Evolutionary conservation across 1,140 invertebrate genomes (phyloP), one percentile per base, ranked within the genome.

Genomic region (Atopsyche davidsoni): DNA sequence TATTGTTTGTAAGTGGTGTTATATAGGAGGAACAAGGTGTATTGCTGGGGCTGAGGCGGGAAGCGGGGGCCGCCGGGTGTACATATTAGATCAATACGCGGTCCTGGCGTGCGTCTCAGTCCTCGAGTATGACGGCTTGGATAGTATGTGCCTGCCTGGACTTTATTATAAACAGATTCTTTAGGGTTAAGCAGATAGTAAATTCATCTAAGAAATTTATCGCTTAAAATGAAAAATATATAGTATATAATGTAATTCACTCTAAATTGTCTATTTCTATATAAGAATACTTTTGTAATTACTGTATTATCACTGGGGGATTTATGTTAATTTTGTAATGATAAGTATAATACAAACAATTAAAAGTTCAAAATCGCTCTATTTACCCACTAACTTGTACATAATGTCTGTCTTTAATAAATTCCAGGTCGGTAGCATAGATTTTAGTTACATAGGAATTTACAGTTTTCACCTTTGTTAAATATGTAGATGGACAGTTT

Each of bases 401-500:
- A 48, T 19, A 40, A 28, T 40, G 24, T 24, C 46, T 48, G 35
- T 48, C 41, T 25, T 38, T 32, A 32, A 48, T 44, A 44, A 35
- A 34, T 51, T 51, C 48, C 40, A 38, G 48, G 41, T 41, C 38
- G 48, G 48, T 35, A 23, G 40, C 25, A 51, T 42, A 10, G 23
- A 36, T 31, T 48, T 48, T 25, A 48, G 40, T 53, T 47, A 53
- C 51, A 49, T 58, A 58, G 56, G 45, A 45, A 48, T 53, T 52
- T 57, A 52, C 46, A 46, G 48, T 54, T 54, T 54, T 58, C 56
- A 58, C 45, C 41, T 58, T 51, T 58, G 53, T 58, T 58, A 55
- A 52, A 55, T 52, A 45, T 54, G 51, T 58, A 58, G 56, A 58
- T 58, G 57, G 57, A 54, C 57, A 58, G 57, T 55, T 58, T 58